Evolutionary conservation across 2,113 vertebrate genomes (phyloP).

Genomic region (Oreochromis aureus): DNA sequence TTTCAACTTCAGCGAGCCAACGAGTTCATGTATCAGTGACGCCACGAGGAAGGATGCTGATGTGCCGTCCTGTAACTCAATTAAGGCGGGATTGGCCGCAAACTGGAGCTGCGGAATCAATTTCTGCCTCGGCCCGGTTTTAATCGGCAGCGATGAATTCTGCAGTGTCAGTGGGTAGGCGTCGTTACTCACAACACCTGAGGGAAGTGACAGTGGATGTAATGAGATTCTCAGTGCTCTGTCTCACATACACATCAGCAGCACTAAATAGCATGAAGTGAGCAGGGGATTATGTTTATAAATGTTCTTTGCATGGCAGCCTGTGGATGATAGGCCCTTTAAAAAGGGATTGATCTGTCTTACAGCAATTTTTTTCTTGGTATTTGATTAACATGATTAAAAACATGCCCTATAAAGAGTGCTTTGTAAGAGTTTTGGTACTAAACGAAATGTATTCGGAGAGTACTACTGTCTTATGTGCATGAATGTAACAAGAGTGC

Average conservation of each 20-base stretch:
- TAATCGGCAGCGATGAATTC: slow-evolving; percentile 25
- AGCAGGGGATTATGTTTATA: background rate
- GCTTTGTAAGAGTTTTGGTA: background rate
- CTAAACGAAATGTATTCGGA: background rate
- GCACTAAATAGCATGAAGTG: slow-evolving; percentile 8
- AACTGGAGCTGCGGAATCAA: slow-evolving; percentile 50
- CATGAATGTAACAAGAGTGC: background rate
- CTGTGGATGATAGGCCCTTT: background rate
- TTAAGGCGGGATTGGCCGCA: slow-evolving; percentile 32
- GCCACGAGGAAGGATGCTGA: slow-evolving; percentile 17
- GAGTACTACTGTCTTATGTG: background rate
- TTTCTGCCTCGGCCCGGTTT: slow-evolving; percentile 34
- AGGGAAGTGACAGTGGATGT: slow-evolving; percentile 46
- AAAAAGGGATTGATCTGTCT: background rate
- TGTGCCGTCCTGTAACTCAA: slow-evolving; percentile 41
- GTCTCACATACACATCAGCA: slow-evolving; percentile 21
- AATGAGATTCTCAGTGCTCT: slow-evolving; percentile 41
- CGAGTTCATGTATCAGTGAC: background rate
- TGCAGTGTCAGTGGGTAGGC: slow-evolving; percentile 26
- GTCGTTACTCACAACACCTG: slow-evolving; percentile 53
- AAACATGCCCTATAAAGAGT: background rate
- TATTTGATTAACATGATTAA: background rate
- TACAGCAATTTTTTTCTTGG: background rate
- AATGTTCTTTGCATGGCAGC: background rate
- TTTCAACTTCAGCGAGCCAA: background rate